These are phyloP conservation scores for Antennarius maculatus DNA, from an alignment of 2,797 vertebrate genomes.

Conservation along the genomic window DNA sequence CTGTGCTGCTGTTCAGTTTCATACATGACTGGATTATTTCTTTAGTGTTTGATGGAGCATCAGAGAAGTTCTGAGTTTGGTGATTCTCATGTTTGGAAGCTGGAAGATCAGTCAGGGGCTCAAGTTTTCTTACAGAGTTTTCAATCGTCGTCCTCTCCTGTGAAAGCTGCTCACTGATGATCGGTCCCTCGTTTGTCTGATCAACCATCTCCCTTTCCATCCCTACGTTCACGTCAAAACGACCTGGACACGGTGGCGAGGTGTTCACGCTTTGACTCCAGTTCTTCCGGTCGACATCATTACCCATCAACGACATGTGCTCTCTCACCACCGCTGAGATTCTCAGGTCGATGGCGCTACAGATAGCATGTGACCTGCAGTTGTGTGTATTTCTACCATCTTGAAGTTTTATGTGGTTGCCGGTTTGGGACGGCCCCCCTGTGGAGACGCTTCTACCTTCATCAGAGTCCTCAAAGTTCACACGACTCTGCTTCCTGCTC, in stretches of 20 bases:
- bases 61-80: neutral
- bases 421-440: slow-evolving; percentile 9
- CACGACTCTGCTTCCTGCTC: slow-evolving; percentile 16
- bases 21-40: slow-evolving; percentile 17
- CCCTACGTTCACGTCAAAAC: slow-evolving; percentile 29
- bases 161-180: neutral
- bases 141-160: slow-evolving; percentile 9
- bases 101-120: neutral
- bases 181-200: slow-evolving; percentile 23
- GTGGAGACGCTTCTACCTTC: slow-evolving; percentile 7
- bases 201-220: slow-evolving; percentile 13
- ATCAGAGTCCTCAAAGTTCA: slow-evolving; percentile 15
- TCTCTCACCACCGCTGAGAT: slow-evolving; percentile 82
- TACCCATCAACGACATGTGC: slow-evolving; percentile 58
- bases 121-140: slow-evolving; percentile 22
- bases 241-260: slow-evolving; percentile 27
- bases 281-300: slow-evolving; percentile 12
- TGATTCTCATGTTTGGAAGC: neutral
- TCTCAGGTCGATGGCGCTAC: slow-evolving; percentile 77
- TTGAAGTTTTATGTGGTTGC: slow-evolving; percentile 21
- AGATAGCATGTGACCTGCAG: slow-evolving; percentile 67
- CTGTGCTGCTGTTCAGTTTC: neutral
- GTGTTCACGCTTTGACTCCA: slow-evolving; percentile 45
- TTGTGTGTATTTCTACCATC: slow-evolving; percentile 32
- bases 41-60: slow-evolving; percentile 18